Evolutionary conservation across 1,140 invertebrate genomes (phyloP), one percentile per base, ranked within the genome.

Genomic region (Pseudachorutes palmiensis): DNA sequence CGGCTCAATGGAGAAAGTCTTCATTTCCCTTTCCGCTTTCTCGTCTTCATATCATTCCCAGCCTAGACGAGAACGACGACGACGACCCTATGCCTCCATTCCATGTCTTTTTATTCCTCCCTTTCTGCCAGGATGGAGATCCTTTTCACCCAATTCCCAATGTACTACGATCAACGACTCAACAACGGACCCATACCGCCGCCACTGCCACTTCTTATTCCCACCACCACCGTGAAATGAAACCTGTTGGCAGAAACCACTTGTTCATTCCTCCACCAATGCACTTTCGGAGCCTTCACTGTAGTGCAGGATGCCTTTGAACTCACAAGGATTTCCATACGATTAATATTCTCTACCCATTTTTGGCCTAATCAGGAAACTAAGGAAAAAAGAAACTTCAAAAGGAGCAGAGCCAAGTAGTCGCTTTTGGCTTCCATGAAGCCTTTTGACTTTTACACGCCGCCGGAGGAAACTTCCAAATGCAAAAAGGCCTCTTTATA

Each of bases 1-100:
- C 51, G 51, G 51, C 51, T 55, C 51, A 55, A 55, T 55, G 51
- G 51, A 55, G 51, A 55, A 55, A 55, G 51, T 55, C 51, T 55
- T 55, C 51, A 55, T 55, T 55, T 55, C 51, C 51, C 51, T 55
- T 55, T 55, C 51, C 51, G 51, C 24, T 55, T 24, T 55, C 24
- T 55, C 51, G n/a, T 55, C 51, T 26, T 22, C 24, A 5, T 55
- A 5, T 55, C 51, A 16, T 55, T 55, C 51, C 24, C 51, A 5
- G 3, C 24, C 24, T 55, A 24, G 14, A 55, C 3, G 24, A 55
- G 36, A 41, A 9, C 5, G 36, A 41, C 5, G 19, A 41, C n/a
- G n/a, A n/a, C n/a, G n/a, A n/a, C n/a, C n/a, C n/a, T n/a, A n/a
- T n/a, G n/a, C 5, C 5, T 41, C 36, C 36, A 41, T 41, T 41